These are phyloP conservation scores for Uromys caudimaculatus DNA, from an alignment of 2,797 vertebrate species.

Conservation along the genomic window DNA sequence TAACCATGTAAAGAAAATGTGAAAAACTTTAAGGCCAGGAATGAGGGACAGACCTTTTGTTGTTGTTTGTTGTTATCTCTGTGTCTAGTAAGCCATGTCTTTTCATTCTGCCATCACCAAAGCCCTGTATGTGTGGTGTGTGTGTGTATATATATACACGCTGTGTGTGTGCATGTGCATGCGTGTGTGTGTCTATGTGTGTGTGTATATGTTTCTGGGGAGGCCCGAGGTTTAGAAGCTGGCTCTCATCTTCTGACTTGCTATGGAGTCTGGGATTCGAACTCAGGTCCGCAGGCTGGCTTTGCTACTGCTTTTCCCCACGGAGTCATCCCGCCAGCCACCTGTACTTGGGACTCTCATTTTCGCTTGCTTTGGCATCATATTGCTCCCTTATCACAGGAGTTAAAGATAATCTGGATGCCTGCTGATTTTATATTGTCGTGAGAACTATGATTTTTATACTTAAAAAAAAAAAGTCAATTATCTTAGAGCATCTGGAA, in stretches of 20 bases:
- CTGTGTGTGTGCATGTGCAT: neutral
- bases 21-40: conserved; percentile 9
- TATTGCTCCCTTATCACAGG: neutral
- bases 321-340: neutral
- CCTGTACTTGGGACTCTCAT: neutral
- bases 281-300: neutral
- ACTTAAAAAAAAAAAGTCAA: neutral
- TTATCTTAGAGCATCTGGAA: neutral
- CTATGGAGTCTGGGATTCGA: neutral
- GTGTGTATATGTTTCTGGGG: fast-evolving
- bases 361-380: neutral
- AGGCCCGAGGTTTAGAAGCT: neutral
- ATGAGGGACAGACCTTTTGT: neutral
- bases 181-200: neutral
- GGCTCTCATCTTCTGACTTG: too few relatives aligned
- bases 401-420: conserved; percentile 6
- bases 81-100: neutral
- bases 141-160: neutral
- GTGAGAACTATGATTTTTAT: neutral
- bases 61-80: neutral
- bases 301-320: neutral
- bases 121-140: neutral
- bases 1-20: neutral
- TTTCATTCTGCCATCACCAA: neutral
- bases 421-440: neutral